Percentiles rank a stretch among this genome's conserved stretches.
Conservation (phyloP, 2,113 vertebrate genomes). For the Pluvialis apricaria region DNA sequence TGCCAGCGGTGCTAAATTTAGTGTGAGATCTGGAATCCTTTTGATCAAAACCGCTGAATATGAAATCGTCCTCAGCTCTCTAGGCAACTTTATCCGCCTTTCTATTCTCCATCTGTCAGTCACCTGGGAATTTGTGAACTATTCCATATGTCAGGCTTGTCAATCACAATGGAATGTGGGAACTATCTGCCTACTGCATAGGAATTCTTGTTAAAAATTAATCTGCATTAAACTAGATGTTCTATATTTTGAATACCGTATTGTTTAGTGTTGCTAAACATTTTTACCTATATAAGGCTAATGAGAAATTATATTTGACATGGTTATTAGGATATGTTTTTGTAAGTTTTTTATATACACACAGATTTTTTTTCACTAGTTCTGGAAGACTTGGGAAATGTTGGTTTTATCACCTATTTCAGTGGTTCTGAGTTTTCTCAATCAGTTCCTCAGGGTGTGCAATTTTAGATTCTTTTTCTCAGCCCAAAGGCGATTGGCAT, state of each 20-base stretch:
- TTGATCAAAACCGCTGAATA: slow-evolving; percentile 94
- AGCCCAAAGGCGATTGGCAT: not conserved
- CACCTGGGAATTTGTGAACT: slow-evolving; percentile 99
- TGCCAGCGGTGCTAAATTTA: slow-evolving; percentile 98
- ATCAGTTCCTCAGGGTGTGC: slow-evolving; percentile 8
- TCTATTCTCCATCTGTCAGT: slow-evolving; percentile 92
- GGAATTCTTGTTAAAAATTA: slow-evolving; percentile 85
- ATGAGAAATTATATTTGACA: slow-evolving; percentile 60
- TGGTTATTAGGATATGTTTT: slow-evolving; percentile 27
- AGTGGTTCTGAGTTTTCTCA: not conserved
- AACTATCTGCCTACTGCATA: slow-evolving; percentile 85
- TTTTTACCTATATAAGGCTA: slow-evolving; percentile 59
- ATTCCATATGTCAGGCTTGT: slow-evolving; percentile 99
- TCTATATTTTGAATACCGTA: slow-evolving; percentile 84
- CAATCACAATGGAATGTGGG: slow-evolving; percentile 96
- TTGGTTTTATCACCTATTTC: slow-evolving; percentile 21
- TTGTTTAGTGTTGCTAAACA: slow-evolving; percentile 80
- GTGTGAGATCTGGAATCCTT: slow-evolving; percentile 92
- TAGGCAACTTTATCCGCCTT: slow-evolving; percentile 93
- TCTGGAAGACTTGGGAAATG: not conserved
- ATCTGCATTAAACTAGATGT: slow-evolving; percentile 79
- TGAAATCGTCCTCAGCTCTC: slow-evolving; percentile 90
- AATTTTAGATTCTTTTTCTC: slow-evolving; percentile 11
- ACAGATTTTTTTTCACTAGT: not conserved
- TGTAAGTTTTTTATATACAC: not conserved